These are phyloP conservation scores for Scolanthus callimorphus DNA, from an alignment of 92 coral and sea anemone genomes.

Conservation along the genomic window DNA sequence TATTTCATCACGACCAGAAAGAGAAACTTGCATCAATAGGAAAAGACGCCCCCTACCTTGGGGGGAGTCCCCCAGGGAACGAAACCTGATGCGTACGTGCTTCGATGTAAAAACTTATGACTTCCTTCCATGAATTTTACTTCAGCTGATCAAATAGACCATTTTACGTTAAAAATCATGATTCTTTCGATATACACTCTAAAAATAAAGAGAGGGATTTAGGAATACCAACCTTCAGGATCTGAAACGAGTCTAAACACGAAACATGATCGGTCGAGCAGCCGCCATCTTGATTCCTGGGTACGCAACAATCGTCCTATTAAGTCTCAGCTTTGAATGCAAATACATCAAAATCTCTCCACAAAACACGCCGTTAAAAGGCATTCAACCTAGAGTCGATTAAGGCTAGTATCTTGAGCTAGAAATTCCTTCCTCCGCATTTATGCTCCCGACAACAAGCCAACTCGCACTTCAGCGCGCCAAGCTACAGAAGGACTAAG, in stretches of 20 bases:
- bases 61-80: too few relatives aligned
- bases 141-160: too few relatives aligned
- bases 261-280: not conserved
- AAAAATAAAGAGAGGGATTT: too few relatives aligned
- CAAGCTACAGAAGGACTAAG: not conserved
- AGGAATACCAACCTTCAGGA: not conserved
- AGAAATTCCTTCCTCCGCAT: not conserved
- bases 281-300: conserved; percentile 8
- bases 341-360: not conserved
- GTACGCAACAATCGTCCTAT: not conserved
- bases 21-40: too few relatives aligned
- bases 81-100: too few relatives aligned
- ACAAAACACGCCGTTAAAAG: not conserved
- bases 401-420: not conserved
- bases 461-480: not conserved
- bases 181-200: too few relatives aligned
- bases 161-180: too few relatives aligned
- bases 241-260: not conserved
- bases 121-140: too few relatives aligned
- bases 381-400: not conserved
- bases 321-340: conserved; percentile 14
- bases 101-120: too few relatives aligned
- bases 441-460: conserved; percentile 13
- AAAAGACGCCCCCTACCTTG: too few relatives aligned
- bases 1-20: too few relatives aligned